A percentile compares a stretch with the other conserved stretches of the same genome.
These are phyloP conservation scores for Dendrolimus houi DNA, from an alignment of 2,888 invertebrate genomes.

Conservation along the genomic window DNA sequence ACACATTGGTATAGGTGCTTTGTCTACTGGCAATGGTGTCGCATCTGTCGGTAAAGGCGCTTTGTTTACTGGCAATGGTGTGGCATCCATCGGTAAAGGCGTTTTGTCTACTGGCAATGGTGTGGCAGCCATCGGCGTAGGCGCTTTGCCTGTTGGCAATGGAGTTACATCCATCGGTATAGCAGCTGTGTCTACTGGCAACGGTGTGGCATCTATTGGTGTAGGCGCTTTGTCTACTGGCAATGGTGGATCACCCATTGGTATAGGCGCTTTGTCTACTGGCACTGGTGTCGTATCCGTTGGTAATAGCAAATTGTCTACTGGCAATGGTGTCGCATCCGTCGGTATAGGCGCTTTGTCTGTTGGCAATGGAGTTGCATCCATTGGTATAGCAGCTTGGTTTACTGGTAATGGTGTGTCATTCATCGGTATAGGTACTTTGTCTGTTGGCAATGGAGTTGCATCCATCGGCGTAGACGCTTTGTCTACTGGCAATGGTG, in stretches of 20 bases:
- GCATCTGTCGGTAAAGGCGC: not conserved
- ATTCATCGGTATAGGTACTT: no score
- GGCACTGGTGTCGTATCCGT: not conserved
- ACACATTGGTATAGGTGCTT: not conserved
- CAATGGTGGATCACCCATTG: no score
- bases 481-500: no score
- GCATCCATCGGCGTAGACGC: no score
- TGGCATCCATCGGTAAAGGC: not conserved
- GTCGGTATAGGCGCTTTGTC: no score
- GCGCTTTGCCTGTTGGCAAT: not conserved
- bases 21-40: not conserved
- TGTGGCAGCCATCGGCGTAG: not conserved
- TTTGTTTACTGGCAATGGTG: not conserved
- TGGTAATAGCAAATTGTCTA: no score
- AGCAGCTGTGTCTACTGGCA: not conserved
- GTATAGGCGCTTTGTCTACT: not conserved
- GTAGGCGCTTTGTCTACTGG: not conserved
- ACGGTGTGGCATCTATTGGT: not conserved
- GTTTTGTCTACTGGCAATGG: not conserved
- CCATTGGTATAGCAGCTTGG: no score
- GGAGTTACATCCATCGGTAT: not conserved
- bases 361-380: no score
- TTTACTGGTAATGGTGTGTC: no score
- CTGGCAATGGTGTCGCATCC: no score
- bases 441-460: no score